phyloP scores from a whole-genome alignment of 2,797 vertebrate species.

The Lepilemur septentrionalis region DNA sequence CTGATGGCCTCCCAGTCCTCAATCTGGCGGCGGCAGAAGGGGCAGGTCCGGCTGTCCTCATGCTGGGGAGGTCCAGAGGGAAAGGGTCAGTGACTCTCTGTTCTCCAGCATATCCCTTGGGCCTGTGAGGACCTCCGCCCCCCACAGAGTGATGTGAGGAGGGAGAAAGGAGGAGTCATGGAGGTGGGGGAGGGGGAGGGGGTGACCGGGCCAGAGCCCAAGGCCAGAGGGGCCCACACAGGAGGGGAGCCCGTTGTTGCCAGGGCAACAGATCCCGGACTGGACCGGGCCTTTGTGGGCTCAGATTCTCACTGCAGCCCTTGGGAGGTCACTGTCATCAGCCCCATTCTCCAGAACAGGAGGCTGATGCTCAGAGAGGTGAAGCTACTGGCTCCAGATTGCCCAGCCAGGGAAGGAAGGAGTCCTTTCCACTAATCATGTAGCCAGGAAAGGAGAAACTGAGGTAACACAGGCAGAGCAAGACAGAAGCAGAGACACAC shows the following conservation, averaged over 20 bases:
- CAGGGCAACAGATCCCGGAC: accelerated
- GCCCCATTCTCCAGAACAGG: background rate
- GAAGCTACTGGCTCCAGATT: background rate
- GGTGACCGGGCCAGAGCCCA: background rate
- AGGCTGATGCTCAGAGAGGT: background rate
- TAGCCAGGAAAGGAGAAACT: background rate
- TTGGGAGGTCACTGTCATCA: background rate
- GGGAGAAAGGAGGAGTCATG: too few species aligned
- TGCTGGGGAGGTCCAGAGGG: slow-evolving; percentile 79
- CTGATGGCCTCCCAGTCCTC: slow-evolving; percentile 86
- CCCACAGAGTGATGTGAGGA: background rate
- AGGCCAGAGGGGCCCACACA: background rate
- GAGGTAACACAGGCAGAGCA: background rate
- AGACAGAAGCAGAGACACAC: background rate
- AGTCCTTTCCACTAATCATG: too few species aligned
- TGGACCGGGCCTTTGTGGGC: accelerated
- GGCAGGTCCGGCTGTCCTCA: slow-evolving; percentile 89
- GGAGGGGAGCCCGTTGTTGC: background rate
- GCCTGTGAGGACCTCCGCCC: background rate
- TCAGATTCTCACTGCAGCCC: background rate
- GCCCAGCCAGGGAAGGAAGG: background rate
- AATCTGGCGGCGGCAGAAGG: slow-evolving; percentile 92
- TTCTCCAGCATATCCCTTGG: background rate
- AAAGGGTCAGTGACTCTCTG: background rate
- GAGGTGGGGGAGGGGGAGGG: background rate